Base-by-base conservation (phyloP, 2,888 invertebrate species). In the Cerceris rybyensis region DNA sequence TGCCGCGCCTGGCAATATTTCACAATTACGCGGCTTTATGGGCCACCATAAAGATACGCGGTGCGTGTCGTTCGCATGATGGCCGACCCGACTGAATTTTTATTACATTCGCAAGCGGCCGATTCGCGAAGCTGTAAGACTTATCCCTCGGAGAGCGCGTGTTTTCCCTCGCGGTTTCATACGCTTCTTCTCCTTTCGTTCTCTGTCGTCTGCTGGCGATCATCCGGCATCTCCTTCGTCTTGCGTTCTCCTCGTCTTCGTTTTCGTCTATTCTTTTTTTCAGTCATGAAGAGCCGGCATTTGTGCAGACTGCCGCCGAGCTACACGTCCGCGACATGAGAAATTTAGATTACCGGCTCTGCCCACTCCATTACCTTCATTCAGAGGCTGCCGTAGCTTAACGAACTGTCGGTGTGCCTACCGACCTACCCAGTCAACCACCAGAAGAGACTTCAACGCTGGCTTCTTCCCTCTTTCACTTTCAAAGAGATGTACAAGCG, bases 21-120 rank as follows among this genome's bases (percentile, higher is more conserved):
- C 87, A 90, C 91, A 91, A 91, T 91, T 91, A 91, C 89, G 87
- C 86, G 83, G 83, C 84, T 90, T 91, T 90, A 90, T 87, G 87
- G 87, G 82, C 85, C 82, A 83, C 90, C 86, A 90, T 91, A 90
- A 91, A 91, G 89, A 90, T 90, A 90, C 88, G 86, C 81, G 80
- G 88, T 89, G 88, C 89, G 90, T 90, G 91, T 87, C 86, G 87
- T 85, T 89, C 87, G 85, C 88, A 82, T 84, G 87, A 89, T 89
- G 88, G 88, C 87, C 83, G 87, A 85, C 86, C 81, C 70, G 82
- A 70, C 84, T 86, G 85, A 86, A 88, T 90, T 90, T 90, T 88
- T 86, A 85, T 81, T 81, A 75, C 81, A 43, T n/a, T 70, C 59
- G 68, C 78, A 42, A 68, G 69, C 75, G 71, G 69, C 60, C 66